Conservation (phyloP, 2,888 invertebrate species). For the Pomacea canaliculata region DNA sequence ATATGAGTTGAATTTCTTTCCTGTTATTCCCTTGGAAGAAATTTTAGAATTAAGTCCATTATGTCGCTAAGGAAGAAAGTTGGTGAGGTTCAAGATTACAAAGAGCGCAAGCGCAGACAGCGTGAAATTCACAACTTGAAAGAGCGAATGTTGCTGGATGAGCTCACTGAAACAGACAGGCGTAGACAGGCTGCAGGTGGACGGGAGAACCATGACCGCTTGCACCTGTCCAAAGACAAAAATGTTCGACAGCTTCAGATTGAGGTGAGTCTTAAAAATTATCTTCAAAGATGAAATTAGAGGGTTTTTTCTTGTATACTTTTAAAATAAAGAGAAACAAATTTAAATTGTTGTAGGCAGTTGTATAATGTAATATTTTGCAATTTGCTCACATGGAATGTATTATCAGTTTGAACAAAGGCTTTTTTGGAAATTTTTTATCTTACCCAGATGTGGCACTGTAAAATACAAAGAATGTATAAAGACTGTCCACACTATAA, state of each 20-base stretch:
- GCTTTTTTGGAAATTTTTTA: no score
- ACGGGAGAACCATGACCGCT: constrained; percentile 33
- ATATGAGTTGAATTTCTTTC: background rate
- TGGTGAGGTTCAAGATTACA: constrained; percentile 35
- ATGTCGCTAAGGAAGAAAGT: constrained; percentile 44
- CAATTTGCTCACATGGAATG: background rate
- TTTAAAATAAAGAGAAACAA: background rate
- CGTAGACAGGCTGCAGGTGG: constrained; percentile 16
- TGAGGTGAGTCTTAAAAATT: constrained; percentile 40
- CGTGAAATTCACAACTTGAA: constrained; percentile 56
- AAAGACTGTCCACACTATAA: no score
- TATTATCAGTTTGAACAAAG: no score
- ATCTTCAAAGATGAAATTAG: background rate
- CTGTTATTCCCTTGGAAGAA: background rate
- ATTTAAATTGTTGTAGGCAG: background rate
- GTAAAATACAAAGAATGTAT: no score
- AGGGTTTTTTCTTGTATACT: background rate
- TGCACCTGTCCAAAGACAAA: constrained; percentile 51
- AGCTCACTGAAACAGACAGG: constrained; percentile 43
- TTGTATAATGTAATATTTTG: background rate
- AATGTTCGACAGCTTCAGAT: constrained; percentile 52
- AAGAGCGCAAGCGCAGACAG: constrained; percentile 45
- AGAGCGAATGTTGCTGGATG: constrained; percentile 54
- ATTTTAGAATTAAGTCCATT: background rate
- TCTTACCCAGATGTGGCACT: no score